phyloP scores from a whole-genome alignment of 2,888 invertebrate genomes.

The Pegoplata infirma region DNA sequence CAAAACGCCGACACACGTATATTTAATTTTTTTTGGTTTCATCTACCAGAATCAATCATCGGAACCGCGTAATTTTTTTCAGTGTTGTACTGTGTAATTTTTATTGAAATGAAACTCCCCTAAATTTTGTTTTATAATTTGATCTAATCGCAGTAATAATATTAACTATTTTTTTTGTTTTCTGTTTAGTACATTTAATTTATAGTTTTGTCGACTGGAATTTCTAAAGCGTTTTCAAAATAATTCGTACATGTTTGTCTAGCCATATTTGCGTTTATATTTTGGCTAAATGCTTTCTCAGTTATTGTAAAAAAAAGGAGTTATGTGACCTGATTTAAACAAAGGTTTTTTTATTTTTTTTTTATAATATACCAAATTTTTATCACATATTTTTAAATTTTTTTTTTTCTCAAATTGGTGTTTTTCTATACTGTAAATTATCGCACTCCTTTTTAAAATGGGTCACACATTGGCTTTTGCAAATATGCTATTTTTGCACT shows the following conservation, averaged over 20 bases:
- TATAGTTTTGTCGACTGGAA: slow-evolving; percentile 63
- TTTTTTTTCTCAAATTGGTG: slow-evolving; percentile 48
- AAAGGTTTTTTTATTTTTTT: slow-evolving; percentile 43
- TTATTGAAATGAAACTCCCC: not conserved
- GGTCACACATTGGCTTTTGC: slow-evolving; percentile 54
- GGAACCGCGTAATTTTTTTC: no score
- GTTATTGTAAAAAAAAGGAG: slow-evolving; percentile 41
- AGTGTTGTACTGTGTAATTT: no score
- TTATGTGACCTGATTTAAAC: slow-evolving; percentile 56
- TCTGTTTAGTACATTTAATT: slow-evolving; percentile 73
- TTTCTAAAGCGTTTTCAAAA: slow-evolving; percentile 35
- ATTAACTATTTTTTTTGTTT: slow-evolving; percentile 57
- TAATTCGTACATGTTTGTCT: slow-evolving; percentile 11
- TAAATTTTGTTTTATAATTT: slow-evolving; percentile 55
- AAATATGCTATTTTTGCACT: slow-evolving; percentile 39
- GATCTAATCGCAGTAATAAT: slow-evolving; percentile 32
- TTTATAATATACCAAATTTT: no score
- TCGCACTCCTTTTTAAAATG: slow-evolving; percentile 33
- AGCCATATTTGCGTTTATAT: slow-evolving; percentile 40
- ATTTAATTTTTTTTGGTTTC: no score
- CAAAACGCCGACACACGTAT: no score
- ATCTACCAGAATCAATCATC: no score
- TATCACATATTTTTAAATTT: slow-evolving; percentile 7
- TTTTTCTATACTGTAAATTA: slow-evolving; percentile 43
- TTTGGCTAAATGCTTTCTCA: slow-evolving; percentile 41